phyloP scores from a whole-genome alignment of 2,113 vertebrate genomes.

The Phalacrocorax aristotelis region DNA sequence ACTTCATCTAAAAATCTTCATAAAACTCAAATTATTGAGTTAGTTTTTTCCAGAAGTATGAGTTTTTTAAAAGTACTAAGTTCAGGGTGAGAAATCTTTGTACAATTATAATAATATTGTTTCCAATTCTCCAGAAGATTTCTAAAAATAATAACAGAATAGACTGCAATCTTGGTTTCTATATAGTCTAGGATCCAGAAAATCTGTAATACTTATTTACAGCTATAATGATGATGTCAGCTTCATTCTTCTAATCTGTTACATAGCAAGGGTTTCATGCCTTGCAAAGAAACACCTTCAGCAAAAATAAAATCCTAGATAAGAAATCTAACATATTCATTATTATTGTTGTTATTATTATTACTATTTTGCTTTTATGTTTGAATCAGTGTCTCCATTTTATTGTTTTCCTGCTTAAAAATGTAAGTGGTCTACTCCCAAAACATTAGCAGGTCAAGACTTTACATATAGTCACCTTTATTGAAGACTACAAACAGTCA shows the following conservation, averaged over 20 bases:
- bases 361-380: not conserved
- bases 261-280: not conserved
- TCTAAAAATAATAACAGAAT: not conserved
- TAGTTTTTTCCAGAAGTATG: not conserved
- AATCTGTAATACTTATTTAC: not conserved
- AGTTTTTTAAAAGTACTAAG: not conserved
- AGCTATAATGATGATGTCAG: not conserved
- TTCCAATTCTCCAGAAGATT: not conserved
- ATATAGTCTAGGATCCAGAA: not conserved
- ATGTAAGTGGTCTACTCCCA: not conserved
- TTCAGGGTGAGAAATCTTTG: not conserved
- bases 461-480: not conserved
- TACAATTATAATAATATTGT: not conserved
- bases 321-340: not conserved
- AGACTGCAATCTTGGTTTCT: not conserved
- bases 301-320: not conserved
- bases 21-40: not conserved
- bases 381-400: not conserved
- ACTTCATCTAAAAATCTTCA: not conserved
- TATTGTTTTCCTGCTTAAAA: not conserved
- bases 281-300: not conserved
- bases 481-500: not conserved
- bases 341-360: not conserved
- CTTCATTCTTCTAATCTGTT: not conserved
- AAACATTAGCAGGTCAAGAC: not conserved